Percentiles rank a stretch among this genome's conserved stretches.
These are phyloP conservation scores for Agrilus biguttatus DNA, from an alignment of 2,888 invertebrate species.

Conservation along the genomic window DNA sequence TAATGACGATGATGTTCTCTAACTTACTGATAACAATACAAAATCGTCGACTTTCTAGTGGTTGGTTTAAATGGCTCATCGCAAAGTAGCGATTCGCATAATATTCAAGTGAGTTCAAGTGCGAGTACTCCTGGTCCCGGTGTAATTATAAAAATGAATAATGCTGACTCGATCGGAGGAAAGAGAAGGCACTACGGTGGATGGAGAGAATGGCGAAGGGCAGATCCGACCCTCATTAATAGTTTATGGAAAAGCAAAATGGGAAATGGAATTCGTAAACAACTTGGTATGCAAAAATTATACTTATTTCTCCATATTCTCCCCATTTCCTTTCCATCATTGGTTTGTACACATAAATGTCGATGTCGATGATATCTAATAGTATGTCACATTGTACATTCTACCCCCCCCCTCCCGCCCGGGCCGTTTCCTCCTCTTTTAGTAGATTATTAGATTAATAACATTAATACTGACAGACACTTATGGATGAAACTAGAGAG, in stretches of 20 bases:
- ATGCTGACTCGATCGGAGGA: constrained; percentile 41
- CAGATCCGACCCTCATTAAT: constrained; percentile 57
- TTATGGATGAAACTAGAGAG: too few relatives aligned
- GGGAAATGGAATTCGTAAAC: constrained; percentile 53
- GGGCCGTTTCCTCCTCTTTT: too few relatives aligned
- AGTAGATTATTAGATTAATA: too few relatives aligned
- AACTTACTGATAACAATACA: constrained; percentile 1
- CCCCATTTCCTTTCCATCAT: too few relatives aligned
- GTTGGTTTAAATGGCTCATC: constrained; percentile 35
- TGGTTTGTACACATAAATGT: too few relatives aligned
- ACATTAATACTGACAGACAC: too few relatives aligned
- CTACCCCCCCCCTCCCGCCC: too few relatives aligned
- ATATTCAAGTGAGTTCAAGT: constrained; percentile 30
- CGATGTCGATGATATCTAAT: too few relatives aligned
- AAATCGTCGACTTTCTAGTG: constrained; percentile 18
- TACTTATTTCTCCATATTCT: too few relatives aligned
- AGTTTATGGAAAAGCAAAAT: constrained; percentile 61
- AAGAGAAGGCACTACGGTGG: constrained; percentile 39
- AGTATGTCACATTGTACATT: too few relatives aligned
- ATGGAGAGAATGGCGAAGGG: constrained; percentile 57
- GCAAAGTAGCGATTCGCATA: constrained; percentile 43
- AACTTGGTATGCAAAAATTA: constrained; percentile 41
- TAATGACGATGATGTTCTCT: constrained; percentile 9
- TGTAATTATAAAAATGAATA: constrained; percentile 32
- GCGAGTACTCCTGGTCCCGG: constrained; percentile 33